phyloP scores from a whole-genome alignment of 2,113 vertebrate genomes.

The Paraplagusia blochii region DNA sequence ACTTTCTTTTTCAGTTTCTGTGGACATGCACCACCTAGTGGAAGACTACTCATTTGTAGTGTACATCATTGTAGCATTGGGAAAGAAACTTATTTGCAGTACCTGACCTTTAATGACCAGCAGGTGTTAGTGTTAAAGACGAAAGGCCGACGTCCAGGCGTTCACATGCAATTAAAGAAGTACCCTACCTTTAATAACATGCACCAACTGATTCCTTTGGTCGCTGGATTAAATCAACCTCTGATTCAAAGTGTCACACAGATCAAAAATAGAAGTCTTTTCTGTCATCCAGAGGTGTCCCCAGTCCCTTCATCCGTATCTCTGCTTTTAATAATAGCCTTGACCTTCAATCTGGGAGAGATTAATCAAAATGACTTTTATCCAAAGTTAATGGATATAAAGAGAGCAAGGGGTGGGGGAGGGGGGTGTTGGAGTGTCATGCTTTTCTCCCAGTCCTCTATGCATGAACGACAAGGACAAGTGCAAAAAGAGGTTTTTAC shows the following conservation, averaged over 20 bases:
- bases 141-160: slow-evolving; percentile 19
- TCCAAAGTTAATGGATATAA: slow-evolving; percentile 61
- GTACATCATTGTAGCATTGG: too few species aligned
- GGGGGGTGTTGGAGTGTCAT: slow-evolving; percentile 3
- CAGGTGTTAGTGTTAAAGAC: too few species aligned
- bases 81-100: too few species aligned
- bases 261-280: slow-evolving; percentile 43
- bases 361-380: slow-evolving; percentile 60
- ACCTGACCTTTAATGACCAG: too few species aligned
- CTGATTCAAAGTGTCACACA: slow-evolving; percentile 18
- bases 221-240: slow-evolving; percentile 37
- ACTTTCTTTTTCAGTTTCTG: too few species aligned
- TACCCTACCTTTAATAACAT: slow-evolving; percentile 25
- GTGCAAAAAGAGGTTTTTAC: slow-evolving; percentile 27
- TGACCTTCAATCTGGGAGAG: slow-evolving; percentile 57
- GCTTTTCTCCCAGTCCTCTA: slow-evolving; percentile 50
- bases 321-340: slow-evolving; percentile 60
- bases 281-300: slow-evolving; percentile 39
- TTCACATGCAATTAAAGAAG: slow-evolving; percentile 10
- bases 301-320: slow-evolving; percentile 50
- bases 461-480: slow-evolving; percentile 52
- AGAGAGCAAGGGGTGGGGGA: slow-evolving; percentile 32
- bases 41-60: too few species aligned
- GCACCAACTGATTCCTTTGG: slow-evolving; percentile 9
- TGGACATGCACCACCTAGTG: too few species aligned